These are phyloP conservation scores for Hycleus cichorii DNA, from an alignment of 1,140 invertebrate genomes.

Conservation along the genomic window DNA sequence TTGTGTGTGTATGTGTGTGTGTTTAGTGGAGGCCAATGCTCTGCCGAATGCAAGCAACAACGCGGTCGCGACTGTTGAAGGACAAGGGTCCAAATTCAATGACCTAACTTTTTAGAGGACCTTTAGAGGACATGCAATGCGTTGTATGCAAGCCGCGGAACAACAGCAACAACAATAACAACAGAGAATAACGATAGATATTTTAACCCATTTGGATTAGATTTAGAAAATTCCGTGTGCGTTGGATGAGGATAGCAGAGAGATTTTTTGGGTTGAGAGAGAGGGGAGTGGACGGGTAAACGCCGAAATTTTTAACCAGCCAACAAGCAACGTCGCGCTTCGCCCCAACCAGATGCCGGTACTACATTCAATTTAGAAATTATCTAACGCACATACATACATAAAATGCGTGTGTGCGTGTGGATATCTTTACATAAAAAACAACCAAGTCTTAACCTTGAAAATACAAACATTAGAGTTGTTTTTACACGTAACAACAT, in stretches of 20 bases:
- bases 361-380: slow-evolving; percentile 14
- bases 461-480: neutral
- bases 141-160: slow-evolving; percentile 16
- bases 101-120: slow-evolving; percentile 36
- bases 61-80: slow-evolving; percentile 32
- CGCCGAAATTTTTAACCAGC: slow-evolving; percentile 7
- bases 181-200: too few species aligned
- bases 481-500: slow-evolving; percentile 8
- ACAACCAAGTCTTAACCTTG: slow-evolving; percentile 7
- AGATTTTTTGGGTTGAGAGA: too few species aligned
- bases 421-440: neutral
- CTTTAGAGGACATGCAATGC: slow-evolving; percentile 35
- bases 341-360: slow-evolving; percentile 8
- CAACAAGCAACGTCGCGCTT: neutral
- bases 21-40: slow-evolving; percentile 21
- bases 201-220: too few species aligned
- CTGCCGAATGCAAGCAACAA: slow-evolving; percentile 21
- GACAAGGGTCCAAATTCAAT: slow-evolving; percentile 38
- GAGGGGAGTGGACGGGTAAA: slow-evolving; percentile 1
- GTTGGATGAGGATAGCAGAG: too few species aligned
- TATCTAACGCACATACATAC: slow-evolving; percentile 2
- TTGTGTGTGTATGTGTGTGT: too few species aligned
- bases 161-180: too few species aligned
- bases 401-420: too few species aligned
- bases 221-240: too few species aligned